Conservation (phyloP, 1,140 invertebrate species). For the Polypedilum pembai region DNA sequence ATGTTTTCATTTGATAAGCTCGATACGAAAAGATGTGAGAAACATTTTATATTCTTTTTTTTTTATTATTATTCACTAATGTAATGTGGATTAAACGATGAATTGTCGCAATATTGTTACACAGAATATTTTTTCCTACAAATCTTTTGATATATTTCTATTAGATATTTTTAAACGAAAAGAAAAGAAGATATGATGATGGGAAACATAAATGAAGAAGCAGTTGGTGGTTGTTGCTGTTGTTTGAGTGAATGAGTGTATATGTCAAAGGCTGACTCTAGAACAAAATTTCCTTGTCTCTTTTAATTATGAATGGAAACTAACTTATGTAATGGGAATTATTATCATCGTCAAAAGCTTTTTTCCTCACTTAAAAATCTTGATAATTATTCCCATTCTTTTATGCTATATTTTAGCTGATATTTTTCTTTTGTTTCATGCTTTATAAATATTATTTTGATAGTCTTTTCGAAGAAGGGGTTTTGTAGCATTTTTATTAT, state of each 20-base stretch:
- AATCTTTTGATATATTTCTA: neutral
- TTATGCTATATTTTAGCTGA: neutral
- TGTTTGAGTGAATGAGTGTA: neutral
- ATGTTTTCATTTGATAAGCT: slow-evolving; percentile 24
- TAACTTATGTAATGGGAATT: neutral
- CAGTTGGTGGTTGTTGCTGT: neutral
- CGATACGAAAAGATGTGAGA: slow-evolving; percentile 16
- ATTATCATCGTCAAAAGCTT: neutral
- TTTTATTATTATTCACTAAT: neutral
- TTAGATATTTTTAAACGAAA: neutral
- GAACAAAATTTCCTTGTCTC: neutral
- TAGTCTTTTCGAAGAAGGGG: slow-evolving; percentile 16
- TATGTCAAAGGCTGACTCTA: neutral
- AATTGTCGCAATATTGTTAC: neutral
- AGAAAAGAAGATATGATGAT: neutral
- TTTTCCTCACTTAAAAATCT: neutral
- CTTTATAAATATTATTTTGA: slow-evolving; percentile 14
- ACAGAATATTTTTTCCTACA: slow-evolving; percentile 17
- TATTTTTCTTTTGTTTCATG: neutral
- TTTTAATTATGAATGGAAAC: slow-evolving; percentile 5
- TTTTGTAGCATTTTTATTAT: neutral
- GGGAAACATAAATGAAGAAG: neutral
- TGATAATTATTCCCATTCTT: neutral
- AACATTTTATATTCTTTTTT: neutral
- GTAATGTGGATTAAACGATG: neutral